Base-by-base conservation (phyloP, 2,888 invertebrate genomes). In the Elysia crispata region DNA sequence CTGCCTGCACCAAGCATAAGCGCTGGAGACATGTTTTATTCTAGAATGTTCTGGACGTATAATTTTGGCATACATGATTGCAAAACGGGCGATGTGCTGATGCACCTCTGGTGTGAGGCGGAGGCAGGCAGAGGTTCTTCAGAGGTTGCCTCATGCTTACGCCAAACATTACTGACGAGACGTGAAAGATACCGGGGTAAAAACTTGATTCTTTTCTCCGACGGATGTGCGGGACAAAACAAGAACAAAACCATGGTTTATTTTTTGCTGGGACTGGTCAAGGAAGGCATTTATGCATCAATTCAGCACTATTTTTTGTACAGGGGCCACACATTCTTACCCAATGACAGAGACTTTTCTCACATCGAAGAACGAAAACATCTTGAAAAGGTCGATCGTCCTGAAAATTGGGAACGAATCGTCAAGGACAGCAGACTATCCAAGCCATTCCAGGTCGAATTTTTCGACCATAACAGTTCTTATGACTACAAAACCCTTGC, bases 41-140 rank as follows among this genome's bases (percentile, higher is more conserved):
- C 70, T n/a, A 76, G 80, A 57, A 33, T 25, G 57, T 64, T 80
- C 25, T 80, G 80, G 80, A 80, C 80, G 5, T 80, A 77, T 57
- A 81, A 81, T 67, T 70, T 77, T 64, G 77, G 77, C 70, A 66
- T 81, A 60, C 81, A 81, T 76, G 73, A 81, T 50, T 77, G 67
- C 31, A 67, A 77, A 77, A 73, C 70, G 31, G 77, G 67, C 18
- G 72, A 72, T 41, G 81, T 64, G 30, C 54, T 73, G 15, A 80
- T 81, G 81, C 77, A 77, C 60, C 66, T 81, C 50, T 77, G 81
- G 77, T 60, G 62, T 60, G 81, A 77, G 66, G 62, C 54, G 13
- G 64, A 77, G 33, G 81, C 72, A n/a, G 60, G 62, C 25, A 73
- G 66, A 54, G 81, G 81, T 23, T 77, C 81, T 57, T 72, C 81